A percentile compares a stretch with the other conserved stretches of the same genome.
phyloP scores from a whole-genome alignment of 2,113 vertebrate genomes.

The Bos taurus region DNA sequence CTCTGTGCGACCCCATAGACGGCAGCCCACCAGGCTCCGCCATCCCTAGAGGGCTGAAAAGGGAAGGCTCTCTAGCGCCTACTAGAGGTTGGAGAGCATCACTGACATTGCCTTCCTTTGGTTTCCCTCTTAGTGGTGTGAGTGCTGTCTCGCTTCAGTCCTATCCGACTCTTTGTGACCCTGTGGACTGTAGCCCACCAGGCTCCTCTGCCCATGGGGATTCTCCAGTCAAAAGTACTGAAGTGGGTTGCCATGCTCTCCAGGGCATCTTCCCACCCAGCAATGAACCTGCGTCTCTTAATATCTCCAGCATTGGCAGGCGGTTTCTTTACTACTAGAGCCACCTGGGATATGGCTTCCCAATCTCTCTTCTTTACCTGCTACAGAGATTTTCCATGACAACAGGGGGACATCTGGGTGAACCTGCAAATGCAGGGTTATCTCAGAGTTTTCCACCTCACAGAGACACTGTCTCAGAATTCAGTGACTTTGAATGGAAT shows the following conservation, averaged over 20 bases:
- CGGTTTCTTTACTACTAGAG: neutral
- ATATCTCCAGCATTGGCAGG: neutral
- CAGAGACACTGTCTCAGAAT: neutral
- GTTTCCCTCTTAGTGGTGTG: neutral
- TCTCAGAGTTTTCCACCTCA: neutral
- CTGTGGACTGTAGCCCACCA: neutral
- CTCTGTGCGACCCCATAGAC: no score
- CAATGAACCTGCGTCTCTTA: neutral
- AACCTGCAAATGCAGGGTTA: neutral
- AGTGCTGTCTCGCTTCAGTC: neutral
- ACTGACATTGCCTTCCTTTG: neutral
- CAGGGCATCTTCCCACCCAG: neutral
- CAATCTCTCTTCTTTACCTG: neutral
- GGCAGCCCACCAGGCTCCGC: no score
- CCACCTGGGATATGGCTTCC: neutral
- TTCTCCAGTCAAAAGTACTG: neutral
- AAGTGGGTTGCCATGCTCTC: neutral
- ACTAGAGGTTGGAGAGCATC: neutral
- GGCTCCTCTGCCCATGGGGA: neutral
- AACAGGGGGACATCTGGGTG: neutral
- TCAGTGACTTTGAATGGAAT: neutral
- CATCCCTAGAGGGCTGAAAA: neutral
- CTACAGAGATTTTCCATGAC: neutral
- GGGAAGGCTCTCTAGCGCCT: neutral
- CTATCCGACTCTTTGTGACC: fast-evolving